phyloP scores from a whole-genome alignment of 2,113 vertebrate species.

The Rana temporaria region DNA sequence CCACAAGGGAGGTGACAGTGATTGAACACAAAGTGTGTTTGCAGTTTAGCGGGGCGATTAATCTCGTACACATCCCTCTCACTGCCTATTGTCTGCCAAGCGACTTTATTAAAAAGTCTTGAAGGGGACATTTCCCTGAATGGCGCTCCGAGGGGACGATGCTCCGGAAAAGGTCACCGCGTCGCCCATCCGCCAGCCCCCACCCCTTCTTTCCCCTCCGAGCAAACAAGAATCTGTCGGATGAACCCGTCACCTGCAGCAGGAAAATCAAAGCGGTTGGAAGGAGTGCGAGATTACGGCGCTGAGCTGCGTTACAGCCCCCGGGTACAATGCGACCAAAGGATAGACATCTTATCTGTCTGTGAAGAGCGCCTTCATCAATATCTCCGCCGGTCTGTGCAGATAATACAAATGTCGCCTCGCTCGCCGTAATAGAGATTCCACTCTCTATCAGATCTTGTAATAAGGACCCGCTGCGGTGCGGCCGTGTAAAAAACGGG shows the following conservation, averaged over 20 bases:
- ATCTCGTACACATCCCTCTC: conserved; percentile 17
- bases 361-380: conserved; percentile 1
- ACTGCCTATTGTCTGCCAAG: conserved; percentile 29
- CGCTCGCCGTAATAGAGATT: neutral
- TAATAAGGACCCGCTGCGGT: neutral
- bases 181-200: neutral
- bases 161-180: neutral
- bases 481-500: neutral
- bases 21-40: conserved; percentile 11
- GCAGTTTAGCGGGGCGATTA: conserved; percentile 40
- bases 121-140: conserved; percentile 19
- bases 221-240: no score
- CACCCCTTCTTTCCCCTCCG: neutral
- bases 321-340: neutral
- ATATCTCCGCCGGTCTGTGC: neutral
- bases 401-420: neutral
- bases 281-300: neutral
- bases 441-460: neutral
- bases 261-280: neutral
- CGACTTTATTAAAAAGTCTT: conserved; percentile 37
- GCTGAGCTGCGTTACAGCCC: neutral
- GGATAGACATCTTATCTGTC: conserved; percentile 31
- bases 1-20: conserved; percentile 31
- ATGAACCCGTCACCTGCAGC: neutral
- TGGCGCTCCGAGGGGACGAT: neutral